These are phyloP conservation scores for Austrofundulus limnaeus DNA, from an alignment of 2,113 vertebrate genomes.

Conservation along the genomic window DNA sequence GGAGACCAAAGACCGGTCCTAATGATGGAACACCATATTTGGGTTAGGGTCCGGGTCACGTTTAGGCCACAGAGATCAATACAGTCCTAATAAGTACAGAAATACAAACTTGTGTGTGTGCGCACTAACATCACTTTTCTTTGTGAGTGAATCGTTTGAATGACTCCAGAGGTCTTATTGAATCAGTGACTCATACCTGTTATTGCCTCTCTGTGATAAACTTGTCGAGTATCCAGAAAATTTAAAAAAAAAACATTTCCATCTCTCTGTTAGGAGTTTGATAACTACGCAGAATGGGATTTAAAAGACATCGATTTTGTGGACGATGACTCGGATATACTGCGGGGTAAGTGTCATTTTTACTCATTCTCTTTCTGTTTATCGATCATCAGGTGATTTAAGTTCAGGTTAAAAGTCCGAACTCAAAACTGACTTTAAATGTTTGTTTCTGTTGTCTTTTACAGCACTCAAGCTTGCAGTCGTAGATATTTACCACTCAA, in stretches of 20 bases:
- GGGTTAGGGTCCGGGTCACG: no score
- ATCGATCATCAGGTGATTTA: neutral
- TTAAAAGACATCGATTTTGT: conserved; percentile 99
- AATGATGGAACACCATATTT: no score
- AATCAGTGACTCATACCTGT: conserved; percentile 9
- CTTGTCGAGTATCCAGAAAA: no score
- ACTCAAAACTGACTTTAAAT: neutral
- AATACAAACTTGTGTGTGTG: neutral
- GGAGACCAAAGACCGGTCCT: no score
- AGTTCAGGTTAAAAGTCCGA: no score
- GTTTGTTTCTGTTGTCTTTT: conserved; percentile 8
- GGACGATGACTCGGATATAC: conserved; percentile 96
- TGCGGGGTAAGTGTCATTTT: conserved; percentile 83
- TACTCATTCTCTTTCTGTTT: neutral
- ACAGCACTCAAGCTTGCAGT: conserved; percentile 96
- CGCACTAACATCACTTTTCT: neutral
- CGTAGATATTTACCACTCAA: conserved; percentile 97
- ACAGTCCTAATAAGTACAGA: no score
- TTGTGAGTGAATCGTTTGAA: neutral
- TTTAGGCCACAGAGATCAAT: no score
- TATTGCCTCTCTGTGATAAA: neutral
- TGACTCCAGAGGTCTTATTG: conserved; percentile 4
- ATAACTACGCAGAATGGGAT: conserved; percentile 99
- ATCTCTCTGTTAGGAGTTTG: conserved; percentile 87
- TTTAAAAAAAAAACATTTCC: conserved; percentile 1